Evolutionary conservation across 2,113 vertebrate genomes (phyloP).

Genomic region (Cryptomyrus ogoouensis): DNA sequence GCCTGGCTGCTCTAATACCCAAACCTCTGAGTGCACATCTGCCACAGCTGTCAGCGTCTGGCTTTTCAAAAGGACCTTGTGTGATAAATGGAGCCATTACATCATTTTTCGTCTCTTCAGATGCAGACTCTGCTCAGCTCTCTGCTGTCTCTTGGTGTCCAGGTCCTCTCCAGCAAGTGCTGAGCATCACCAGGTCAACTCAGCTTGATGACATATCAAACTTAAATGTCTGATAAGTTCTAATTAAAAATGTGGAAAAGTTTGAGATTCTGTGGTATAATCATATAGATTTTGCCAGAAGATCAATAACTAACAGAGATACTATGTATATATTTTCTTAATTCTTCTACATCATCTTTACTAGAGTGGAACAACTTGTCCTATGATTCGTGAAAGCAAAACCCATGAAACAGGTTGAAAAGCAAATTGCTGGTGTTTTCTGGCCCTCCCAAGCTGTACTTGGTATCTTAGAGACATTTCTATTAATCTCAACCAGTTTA

Average conservation of each 20-base stretch:
- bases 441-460: background rate
- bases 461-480: background rate
- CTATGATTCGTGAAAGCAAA: background rate
- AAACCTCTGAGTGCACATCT: slow-evolving; percentile 16
- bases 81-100: slow-evolving; percentile 20
- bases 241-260: background rate
- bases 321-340: background rate
- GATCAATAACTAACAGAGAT: background rate
- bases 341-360: background rate
- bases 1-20: slow-evolving; percentile 8
- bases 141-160: background rate
- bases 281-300: background rate
- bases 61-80: background rate
- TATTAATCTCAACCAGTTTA: background rate
- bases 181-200: slow-evolving; percentile 6
- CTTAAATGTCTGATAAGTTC: background rate
- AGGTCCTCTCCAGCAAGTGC: background rate
- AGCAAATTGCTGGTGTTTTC: background rate
- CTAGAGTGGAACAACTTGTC: background rate
- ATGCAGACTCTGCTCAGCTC: background rate
- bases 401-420: background rate
- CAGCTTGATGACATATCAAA: background rate
- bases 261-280: background rate
- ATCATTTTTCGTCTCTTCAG: background rate
- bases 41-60: slow-evolving; percentile 12